Evolutionary conservation across 2,113 vertebrate genomes (phyloP), one percentile per base, ranked within the genome.

Genomic region (Dipodomys ordii): DNA sequence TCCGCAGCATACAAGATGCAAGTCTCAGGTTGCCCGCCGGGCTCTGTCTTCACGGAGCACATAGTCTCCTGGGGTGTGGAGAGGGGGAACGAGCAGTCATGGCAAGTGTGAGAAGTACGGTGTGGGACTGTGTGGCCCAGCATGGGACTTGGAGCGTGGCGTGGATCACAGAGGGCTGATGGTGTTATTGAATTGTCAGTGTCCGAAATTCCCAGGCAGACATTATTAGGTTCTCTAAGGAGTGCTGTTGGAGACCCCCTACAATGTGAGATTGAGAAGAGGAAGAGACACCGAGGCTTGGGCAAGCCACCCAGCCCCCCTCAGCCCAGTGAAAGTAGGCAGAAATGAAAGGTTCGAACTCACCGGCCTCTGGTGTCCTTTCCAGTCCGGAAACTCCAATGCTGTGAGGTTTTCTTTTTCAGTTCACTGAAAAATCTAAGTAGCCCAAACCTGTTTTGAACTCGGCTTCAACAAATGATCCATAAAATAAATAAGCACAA

Each of bases 401-500:
- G 87, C 81, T 83, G 20, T 90, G 78, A 95, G 95, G 87, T 96
- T 96, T 97, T 85, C 90, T 88, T 94, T 90, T 95, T 78, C 93
- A 95, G 78, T 93, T 95, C 95, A 94, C 83, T 94, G 96, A 94
- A 96, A 97, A 95, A 95, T 93, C 96, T 96, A 96, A 97, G 91
- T 95, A 95, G 84, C 73, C 96, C 87, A 95, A 96, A 96, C 89
- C 62, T 96, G 95, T 95, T 97, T 96, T 96, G 94, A 96, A 97
- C 95, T 96, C 91, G 87, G 8, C 94, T 93, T 96, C 84, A 94
- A 96, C 91, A 96, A 96, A 97, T 97, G 93, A 93, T 83, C 97
- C 96, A 95, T 96, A 96, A 96, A 97, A 95, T 93, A 97, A 97
- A 97, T 96, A 96, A 97, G 94, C 94, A 94, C 96, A 93, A 95